A percentile compares a stretch with the other conserved stretches of the same genome.
Conservation (phyloP, 1,140 invertebrate species). For the Pantala flavescens region DNA sequence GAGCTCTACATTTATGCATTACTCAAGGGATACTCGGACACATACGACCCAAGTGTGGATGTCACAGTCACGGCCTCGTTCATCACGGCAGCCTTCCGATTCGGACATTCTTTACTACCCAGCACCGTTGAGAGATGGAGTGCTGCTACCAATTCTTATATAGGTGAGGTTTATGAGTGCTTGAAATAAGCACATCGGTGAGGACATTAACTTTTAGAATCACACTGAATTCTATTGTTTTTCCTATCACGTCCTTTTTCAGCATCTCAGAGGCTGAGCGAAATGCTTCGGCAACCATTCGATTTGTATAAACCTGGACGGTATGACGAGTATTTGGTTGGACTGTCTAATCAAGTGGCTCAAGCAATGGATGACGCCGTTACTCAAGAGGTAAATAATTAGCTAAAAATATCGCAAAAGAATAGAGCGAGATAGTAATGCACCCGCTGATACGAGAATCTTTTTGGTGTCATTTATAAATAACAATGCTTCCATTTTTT, state of each 20-base stretch:
- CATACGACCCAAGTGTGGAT: slow-evolving; percentile 43
- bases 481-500: too few relatives aligned
- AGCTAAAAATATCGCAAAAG: not conserved
- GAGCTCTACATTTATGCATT: not conserved
- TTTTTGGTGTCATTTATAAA: too few relatives aligned
- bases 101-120: slow-evolving; percentile 43
- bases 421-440: too few relatives aligned
- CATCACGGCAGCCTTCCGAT: slow-evolving; percentile 40
- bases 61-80: slow-evolving; percentile 34
- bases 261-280: slow-evolving; percentile 37
- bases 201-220: too few relatives aligned
- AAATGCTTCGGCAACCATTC: slow-evolving; percentile 38
- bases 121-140: slow-evolving; percentile 41
- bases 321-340: slow-evolving; percentile 40
- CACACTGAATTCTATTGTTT: too few relatives aligned
- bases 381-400: slow-evolving; percentile 34
- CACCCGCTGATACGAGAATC: too few relatives aligned
- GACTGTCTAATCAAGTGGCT: slow-evolving; percentile 40
- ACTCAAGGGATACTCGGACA: slow-evolving; percentile 40
- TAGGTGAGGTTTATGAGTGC: not conserved
- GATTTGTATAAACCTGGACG: slow-evolving; percentile 41
- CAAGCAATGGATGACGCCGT: slow-evolving; percentile 42
- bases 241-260: too few relatives aligned
- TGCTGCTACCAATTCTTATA: slow-evolving; percentile 31
- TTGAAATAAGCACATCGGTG: too few relatives aligned